Evolutionary conservation across 2,797 vertebrate genomes (phyloP), one percentile per base, ranked within the genome.

Genomic region (Protosalanx chinensis): DNA sequence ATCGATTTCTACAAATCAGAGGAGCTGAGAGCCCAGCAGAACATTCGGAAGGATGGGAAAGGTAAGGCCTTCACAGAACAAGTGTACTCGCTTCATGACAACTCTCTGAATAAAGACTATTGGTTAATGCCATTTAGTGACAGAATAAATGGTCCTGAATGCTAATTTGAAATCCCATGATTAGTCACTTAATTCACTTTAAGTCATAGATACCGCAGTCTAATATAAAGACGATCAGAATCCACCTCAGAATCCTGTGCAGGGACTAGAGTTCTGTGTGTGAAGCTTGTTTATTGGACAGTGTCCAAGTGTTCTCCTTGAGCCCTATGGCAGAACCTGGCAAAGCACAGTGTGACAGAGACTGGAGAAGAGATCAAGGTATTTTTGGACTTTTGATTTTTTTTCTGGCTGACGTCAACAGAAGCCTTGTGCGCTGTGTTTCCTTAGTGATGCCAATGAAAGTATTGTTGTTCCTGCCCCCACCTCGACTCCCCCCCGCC

Each of bases 1-100:
- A 94, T 94, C 49, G 90, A 96, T 87, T 95, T 95, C 88, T 94
- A 92, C 76, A 94, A 93, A 81, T 91, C 91, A 1, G 79, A 85
- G 74, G 92, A 93, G 84, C 88, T 92, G 72, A 87, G 92, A 86
- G 85, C 90, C 64, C 88, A 90, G 66, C 90, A 92, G 80, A 88
- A 67, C 62, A 90, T 83, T 59, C 88, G 89, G 76, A 90, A 91
- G 35, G 92, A 94, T 71, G 90, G 89, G 76, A 91, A 91, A 91
- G 90, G 90, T 92, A 79, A 89, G 87, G 18, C n/a, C 41, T 46
- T 37, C 10, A 37, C 35, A 35, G 23, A 12, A 41, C 37, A 46
- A 12, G 41, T 7, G 37, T 41, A 41, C 37, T 41, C 7, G 35
- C 35, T 37, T 37, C 35, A 7, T 7, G 35, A 7, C 35, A 10